These are phyloP conservation scores for Sialis lutaria DNA, from an alignment of 2,888 invertebrate species.

Conservation along the genomic window DNA sequence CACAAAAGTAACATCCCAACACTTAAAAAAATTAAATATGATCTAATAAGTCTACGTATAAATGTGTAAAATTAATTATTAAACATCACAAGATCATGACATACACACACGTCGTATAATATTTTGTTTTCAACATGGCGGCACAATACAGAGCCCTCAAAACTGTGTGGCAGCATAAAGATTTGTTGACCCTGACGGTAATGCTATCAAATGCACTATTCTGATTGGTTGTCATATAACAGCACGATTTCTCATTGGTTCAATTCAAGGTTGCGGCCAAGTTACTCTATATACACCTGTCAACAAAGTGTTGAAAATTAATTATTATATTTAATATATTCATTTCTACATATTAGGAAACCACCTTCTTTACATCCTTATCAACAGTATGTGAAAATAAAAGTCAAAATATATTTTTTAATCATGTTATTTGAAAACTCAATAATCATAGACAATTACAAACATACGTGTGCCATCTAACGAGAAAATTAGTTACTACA, in stretches of 20 bases:
- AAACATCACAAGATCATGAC: too few relatives aligned
- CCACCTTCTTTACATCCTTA: background rate
- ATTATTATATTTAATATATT: background rate
- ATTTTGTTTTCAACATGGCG: slow-evolving; percentile 32
- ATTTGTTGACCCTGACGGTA: slow-evolving; percentile 31
- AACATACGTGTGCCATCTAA: too few relatives aligned
- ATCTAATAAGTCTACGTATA: too few relatives aligned
- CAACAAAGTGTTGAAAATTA: slow-evolving; percentile 12
- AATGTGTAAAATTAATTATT: too few relatives aligned
- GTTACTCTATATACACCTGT: slow-evolving; percentile 28
- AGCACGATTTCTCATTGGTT: slow-evolving; percentile 22
- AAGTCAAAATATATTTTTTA: background rate
- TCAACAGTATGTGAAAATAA: background rate
- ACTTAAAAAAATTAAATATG: too few relatives aligned
- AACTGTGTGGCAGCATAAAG: slow-evolving; percentile 16
- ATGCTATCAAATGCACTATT: slow-evolving; percentile 14
- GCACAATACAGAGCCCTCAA: slow-evolving; percentile 13
- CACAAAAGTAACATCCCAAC: too few relatives aligned
- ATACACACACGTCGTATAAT: slow-evolving; percentile 19
- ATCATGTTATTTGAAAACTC: too few relatives aligned
- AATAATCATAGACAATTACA: too few relatives aligned
- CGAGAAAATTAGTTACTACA: too few relatives aligned
- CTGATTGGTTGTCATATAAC: slow-evolving; percentile 23
- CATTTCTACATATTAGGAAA: too few relatives aligned
- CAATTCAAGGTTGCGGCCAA: slow-evolving; percentile 29